These are phyloP conservation scores for Zosterops pallidus DNA, from an alignment of 2,113 vertebrate species.

Conservation along the genomic window DNA sequence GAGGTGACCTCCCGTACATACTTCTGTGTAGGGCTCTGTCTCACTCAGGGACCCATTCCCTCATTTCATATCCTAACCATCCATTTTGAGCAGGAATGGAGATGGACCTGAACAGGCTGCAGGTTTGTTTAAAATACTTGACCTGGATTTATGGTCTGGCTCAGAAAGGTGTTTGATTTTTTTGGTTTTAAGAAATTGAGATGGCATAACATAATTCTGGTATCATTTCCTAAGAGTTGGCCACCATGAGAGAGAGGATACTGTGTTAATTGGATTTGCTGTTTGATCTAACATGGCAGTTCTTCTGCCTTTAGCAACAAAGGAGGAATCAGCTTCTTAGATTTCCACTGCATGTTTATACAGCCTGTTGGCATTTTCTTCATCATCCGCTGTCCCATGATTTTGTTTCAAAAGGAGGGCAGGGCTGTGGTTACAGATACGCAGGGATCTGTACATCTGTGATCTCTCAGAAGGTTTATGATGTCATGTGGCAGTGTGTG, in stretches of 20 bases:
- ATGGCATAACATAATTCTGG: not conserved
- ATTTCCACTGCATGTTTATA: slow-evolving; percentile 6
- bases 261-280: slow-evolving; percentile 37
- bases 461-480: not conserved
- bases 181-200: not conserved
- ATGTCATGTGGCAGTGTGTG: not conserved
- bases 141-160: not conserved
- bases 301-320: slow-evolving; percentile 13
- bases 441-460: not conserved
- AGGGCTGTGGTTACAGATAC: not conserved
- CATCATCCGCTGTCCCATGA: not conserved
- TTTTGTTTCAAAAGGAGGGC: not conserved
- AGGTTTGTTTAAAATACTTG: not conserved
- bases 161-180: not conserved
- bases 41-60: not conserved
- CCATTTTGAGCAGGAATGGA: not conserved
- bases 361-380: not conserved
- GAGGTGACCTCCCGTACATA: not conserved
- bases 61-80: not conserved
- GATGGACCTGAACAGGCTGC: not conserved
- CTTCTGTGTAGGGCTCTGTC: not conserved
- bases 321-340: slow-evolving; percentile 11
- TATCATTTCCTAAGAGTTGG: not conserved
- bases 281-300: slow-evolving; percentile 21
- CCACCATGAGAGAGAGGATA: not conserved